Base-by-base conservation (phyloP, 1,140 invertebrate genomes). In the Globodera ellingtonae region DNA sequence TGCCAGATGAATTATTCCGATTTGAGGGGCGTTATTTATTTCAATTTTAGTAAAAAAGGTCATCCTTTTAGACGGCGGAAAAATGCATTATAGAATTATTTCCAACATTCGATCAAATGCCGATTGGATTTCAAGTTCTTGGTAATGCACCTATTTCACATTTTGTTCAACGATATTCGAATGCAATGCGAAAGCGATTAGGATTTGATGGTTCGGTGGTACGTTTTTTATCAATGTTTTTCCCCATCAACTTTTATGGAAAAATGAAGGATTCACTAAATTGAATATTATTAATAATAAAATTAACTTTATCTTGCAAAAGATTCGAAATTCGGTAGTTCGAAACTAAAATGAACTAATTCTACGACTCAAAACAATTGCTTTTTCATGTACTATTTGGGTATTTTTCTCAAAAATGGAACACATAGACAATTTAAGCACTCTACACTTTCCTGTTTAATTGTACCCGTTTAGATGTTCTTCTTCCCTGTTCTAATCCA, bases 81-180 rank as follows among this genome's bases (percentile, higher is more conserved):
- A 86, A 83, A 65, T 86, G 86, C 48, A 66, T 86, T 67, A 18
- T 13, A 13, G 6, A 62, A 0, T 35, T 69, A 21, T 77, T 77
- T 47, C 75, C 75, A 18, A 50, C 10, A 0, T 50, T 67, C 9
- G 24, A 62, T 77, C 21, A 65, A n/a, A 72, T 86, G 48, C 50
- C 50, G 0, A 75, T 56, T 24, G 67, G 80, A 50, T 50, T 79
- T 21, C 52, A 70, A 35, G 50, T 84, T 47, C 59, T 79, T 47
- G 87, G 85, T 47, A 87, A 88, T 70, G 86, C 86, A 35, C 86
- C 86, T 13, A 50, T 87, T 13, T 70, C 81, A 21, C 70, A 69
- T 72, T 79, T 75, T 69, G 46, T 48, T 3, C 62, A 83, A 44
- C 59, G 50, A 46, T 85, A 79, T 35, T 52, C 72, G 13, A 82